phyloP scores from a whole-genome alignment of 2,888 invertebrate genomes.

The Hydrotaea cyrtoneurina region DNA sequence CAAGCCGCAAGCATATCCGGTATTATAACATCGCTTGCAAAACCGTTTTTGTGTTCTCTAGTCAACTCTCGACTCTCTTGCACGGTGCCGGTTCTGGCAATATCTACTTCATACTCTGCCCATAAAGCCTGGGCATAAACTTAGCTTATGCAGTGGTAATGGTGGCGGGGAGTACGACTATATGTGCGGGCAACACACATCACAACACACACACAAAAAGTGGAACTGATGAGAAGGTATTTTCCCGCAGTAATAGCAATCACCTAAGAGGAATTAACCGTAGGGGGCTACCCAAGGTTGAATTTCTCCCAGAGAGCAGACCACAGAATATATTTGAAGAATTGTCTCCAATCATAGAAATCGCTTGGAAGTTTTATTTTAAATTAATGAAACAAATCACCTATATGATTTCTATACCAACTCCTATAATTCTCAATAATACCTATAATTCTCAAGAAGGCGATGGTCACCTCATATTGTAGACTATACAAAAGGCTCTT shows the following conservation, averaged over 20 bases:
- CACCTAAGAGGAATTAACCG: slow-evolving; percentile 9
- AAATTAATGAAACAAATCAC: too few relatives aligned
- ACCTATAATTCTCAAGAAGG: too few relatives aligned
- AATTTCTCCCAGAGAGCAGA: too few relatives aligned
- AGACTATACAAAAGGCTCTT: too few relatives aligned
- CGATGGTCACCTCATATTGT: too few relatives aligned
- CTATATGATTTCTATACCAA: too few relatives aligned
- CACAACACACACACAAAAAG: neutral
- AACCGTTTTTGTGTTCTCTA: slow-evolving; percentile 11
- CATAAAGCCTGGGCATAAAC: slow-evolving; percentile 63
- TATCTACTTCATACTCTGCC: neutral
- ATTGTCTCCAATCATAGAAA: too few relatives aligned
- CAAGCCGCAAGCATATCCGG: slow-evolving; percentile 77
- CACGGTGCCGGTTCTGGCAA: slow-evolving; percentile 40
- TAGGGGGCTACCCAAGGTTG: neutral
- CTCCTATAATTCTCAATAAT: too few relatives aligned
- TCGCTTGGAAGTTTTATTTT: too few relatives aligned
- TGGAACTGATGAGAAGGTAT: slow-evolving; percentile 1
- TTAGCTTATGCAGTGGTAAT: slow-evolving; percentile 47
- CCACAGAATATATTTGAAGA: too few relatives aligned
- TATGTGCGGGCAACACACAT: neutral
- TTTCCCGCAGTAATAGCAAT: slow-evolving; percentile 12
- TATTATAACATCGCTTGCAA: slow-evolving; percentile 61
- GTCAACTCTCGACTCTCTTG: neutral
- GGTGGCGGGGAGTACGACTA: slow-evolving; percentile 7